Conservation (phyloP, 1,140 invertebrate species). For the Drosophila yakuba region DNA sequence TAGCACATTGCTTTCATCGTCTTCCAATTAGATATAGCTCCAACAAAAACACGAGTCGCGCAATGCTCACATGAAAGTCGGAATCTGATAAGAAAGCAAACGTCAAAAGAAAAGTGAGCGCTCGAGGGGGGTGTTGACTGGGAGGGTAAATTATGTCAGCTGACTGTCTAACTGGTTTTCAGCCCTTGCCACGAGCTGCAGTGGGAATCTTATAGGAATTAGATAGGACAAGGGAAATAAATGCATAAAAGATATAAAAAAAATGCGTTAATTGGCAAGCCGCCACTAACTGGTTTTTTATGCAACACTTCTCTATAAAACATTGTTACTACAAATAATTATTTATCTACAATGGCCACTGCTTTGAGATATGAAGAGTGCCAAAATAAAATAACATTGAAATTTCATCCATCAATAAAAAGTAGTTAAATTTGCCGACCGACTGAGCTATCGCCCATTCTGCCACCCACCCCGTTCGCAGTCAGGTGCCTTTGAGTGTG, state of each 20-base stretch:
- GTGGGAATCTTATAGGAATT: constrained; percentile 14
- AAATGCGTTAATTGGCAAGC: background rate
- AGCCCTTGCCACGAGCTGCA: constrained; percentile 52
- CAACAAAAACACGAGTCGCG: constrained; percentile 42
- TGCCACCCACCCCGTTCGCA: constrained; percentile 46
- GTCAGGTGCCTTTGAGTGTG: constrained; percentile 64
- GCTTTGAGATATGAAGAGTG: too few relatives aligned
- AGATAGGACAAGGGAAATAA: constrained; percentile 2
- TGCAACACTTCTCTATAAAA: background rate
- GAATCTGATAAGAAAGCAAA: constrained; percentile 74
- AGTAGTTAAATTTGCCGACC: constrained; percentile 16
- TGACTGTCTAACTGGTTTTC: constrained; percentile 57
- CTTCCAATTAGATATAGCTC: constrained; percentile 34
- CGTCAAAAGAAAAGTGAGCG: constrained; percentile 54
- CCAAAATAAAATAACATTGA: background rate
- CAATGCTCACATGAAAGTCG: constrained; percentile 66
- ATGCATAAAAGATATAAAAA: constrained; percentile 1
- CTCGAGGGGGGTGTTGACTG: constrained; percentile 11
- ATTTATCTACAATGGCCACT: too few relatives aligned
- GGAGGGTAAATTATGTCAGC: constrained; percentile 61
- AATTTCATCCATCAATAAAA: constrained; percentile 13
- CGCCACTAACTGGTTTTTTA: background rate
- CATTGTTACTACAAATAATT: too few relatives aligned
- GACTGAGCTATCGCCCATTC: constrained; percentile 27
- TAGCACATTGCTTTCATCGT: constrained; percentile 14